Conservation (phyloP, 2,888 invertebrate species). For the Sturmia bella region DNA sequence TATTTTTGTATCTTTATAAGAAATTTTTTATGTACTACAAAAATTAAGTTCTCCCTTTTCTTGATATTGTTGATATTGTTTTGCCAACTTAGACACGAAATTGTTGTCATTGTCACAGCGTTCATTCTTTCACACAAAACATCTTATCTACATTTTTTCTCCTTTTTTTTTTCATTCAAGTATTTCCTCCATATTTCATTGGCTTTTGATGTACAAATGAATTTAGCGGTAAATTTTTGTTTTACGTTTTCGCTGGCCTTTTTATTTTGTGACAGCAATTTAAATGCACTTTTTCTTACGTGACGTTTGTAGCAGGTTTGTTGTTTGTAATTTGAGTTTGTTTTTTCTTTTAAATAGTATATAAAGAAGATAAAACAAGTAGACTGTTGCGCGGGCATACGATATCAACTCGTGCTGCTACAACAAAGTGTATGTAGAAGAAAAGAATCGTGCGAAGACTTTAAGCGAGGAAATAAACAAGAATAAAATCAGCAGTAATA, state of each 20-base stretch:
- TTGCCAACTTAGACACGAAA: conserved; percentile 41
- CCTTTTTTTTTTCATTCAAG: not conserved
- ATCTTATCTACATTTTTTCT: conserved; percentile 1
- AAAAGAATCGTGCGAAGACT: conserved; percentile 39
- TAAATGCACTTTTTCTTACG: conserved; percentile 68
- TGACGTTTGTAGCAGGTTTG: conserved; percentile 65
- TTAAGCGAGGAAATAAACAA: not conserved
- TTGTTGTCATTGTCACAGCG: conserved; percentile 44
- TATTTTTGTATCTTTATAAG: too few species aligned
- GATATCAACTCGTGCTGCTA: conserved; percentile 1
- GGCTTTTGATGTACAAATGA: conserved; percentile 25
- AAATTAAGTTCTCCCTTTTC: not conserved
- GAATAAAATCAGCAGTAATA: not conserved
- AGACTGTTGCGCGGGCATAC: not conserved
- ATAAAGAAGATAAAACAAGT: not conserved
- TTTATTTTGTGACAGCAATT: conserved; percentile 65
- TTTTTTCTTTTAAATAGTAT: not conserved
- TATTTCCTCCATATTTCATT: conserved; percentile 45
- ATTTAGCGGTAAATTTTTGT: conserved; percentile 64
- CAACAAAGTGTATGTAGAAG: conserved; percentile 24
- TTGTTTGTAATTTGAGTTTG: conserved; percentile 2
- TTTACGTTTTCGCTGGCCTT: conserved; percentile 38
- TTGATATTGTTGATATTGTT: conserved; percentile 6
- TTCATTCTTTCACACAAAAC: conserved; percentile 45
- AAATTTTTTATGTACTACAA: not conserved